A percentile compares a stretch with the other conserved stretches of the same genome.
Evolutionary conservation across 1,140 invertebrate genomes (phyloP).

Genomic region (Papilio aristodemus): DNA sequence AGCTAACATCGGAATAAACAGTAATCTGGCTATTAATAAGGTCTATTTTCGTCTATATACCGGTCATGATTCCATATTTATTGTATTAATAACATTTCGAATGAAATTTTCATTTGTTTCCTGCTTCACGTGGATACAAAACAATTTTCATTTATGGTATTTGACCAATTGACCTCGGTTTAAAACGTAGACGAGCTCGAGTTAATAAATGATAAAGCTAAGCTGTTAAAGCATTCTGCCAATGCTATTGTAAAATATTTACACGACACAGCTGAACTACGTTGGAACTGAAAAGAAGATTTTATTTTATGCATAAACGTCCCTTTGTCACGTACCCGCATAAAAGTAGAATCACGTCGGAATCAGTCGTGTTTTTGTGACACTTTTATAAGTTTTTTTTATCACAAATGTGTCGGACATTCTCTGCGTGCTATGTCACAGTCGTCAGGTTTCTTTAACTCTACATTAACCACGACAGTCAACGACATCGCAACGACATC

Average conservation of each 20-base stretch:
- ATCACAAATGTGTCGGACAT: constrained; percentile 29
- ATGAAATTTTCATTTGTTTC: too few species aligned
- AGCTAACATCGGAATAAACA: too few species aligned
- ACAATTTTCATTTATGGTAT: too few species aligned
- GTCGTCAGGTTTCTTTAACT: constrained; percentile 34
- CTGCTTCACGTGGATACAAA: too few species aligned
- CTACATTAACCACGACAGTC: constrained; percentile 15
- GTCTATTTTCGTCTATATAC: too few species aligned
- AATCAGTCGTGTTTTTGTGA: constrained; percentile 26
- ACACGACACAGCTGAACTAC: not conserved
- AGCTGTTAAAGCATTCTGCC: too few species aligned
- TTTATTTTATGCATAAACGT: constrained; percentile 20
- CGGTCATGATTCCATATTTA: too few species aligned
- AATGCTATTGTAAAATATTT: not conserved
- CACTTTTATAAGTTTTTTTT: constrained; percentile 30
- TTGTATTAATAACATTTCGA: too few species aligned
- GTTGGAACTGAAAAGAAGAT: not conserved
- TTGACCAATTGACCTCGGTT: too few species aligned
- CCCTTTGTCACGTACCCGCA: constrained; percentile 20
- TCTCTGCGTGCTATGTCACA: constrained; percentile 35
- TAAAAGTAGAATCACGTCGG: constrained; percentile 22
- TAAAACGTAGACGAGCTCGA: too few species aligned
- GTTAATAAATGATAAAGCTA: too few species aligned
- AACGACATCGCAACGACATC: constrained; percentile 13
- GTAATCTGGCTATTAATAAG: too few species aligned